Percentiles rank a stretch among this genome's conserved stretches.
Conservation (phyloP, 53 echinoderm and acorn worm genomes). For the Echinometra lucunter region DNA sequence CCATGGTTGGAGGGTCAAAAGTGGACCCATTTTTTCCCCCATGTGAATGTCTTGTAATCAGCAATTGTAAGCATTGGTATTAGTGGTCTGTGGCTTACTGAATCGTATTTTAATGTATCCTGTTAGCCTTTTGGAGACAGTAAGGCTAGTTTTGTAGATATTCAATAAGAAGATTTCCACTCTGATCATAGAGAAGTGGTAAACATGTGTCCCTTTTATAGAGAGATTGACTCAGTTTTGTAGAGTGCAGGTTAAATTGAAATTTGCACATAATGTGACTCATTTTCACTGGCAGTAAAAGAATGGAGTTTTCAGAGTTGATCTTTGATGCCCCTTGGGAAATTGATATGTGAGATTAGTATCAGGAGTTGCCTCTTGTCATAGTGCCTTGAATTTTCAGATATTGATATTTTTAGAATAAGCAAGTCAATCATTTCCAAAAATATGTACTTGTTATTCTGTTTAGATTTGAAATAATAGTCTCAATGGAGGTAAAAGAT, state of each 20-base stretch:
- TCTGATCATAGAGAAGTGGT: not conserved
- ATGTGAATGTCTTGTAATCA: constrained; percentile 39
- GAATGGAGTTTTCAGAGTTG: not conserved
- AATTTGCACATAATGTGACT: not conserved
- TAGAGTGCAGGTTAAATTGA: not conserved
- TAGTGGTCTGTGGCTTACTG: constrained; percentile 41
- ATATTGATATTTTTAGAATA: constrained; percentile 26
- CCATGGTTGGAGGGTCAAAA: constrained; percentile 19
- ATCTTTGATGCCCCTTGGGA: not conserved
- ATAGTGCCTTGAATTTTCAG: not conserved
- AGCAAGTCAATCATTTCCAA: constrained; percentile 13
- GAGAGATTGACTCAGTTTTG: not conserved
- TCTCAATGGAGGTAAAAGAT: constrained; percentile 17
- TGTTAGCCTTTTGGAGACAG: constrained; percentile 24
- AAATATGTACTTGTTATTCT: constrained; percentile 21
- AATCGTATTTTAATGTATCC: constrained; percentile 16
- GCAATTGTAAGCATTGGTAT: constrained; percentile 14
- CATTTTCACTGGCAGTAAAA: not conserved
- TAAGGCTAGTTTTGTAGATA: not conserved
- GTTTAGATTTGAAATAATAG: constrained; percentile 31
- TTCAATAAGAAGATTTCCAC: constrained; percentile 14
- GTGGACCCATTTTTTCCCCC: not conserved
- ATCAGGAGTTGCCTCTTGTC: not conserved
- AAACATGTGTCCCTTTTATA: constrained; percentile 11
- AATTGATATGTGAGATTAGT: not conserved